Evolutionary conservation across 2,113 vertebrate species (phyloP).

Genomic region (Typhlomys cinereus): DNA sequence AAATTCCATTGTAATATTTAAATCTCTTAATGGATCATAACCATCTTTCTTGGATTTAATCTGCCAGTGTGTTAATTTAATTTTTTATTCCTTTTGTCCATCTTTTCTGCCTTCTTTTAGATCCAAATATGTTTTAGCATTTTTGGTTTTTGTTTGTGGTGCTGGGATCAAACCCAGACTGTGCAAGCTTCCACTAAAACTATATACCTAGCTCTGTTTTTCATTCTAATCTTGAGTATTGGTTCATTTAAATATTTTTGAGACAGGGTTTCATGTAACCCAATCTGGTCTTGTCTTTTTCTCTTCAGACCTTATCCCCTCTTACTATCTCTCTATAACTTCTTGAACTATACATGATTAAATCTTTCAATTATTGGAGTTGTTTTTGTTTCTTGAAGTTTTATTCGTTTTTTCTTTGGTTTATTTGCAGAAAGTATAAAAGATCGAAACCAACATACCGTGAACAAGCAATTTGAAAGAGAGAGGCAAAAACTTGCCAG

Average conservation of each 20-base stretch:
- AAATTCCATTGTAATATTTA: background rate
- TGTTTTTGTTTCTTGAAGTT: constrained; percentile 42
- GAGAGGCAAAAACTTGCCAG: constrained; percentile 86
- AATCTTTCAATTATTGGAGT: constrained; percentile 25
- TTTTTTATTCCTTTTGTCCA: constrained; percentile 8
- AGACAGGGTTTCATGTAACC: background rate
- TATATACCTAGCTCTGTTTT: background rate
- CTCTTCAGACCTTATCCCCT: background rate
- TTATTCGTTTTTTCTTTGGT: constrained; percentile 62
- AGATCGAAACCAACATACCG: constrained; percentile 86
- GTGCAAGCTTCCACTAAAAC: background rate
- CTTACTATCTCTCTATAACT: background rate
- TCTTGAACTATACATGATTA: background rate
- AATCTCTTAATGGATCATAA: background rate
- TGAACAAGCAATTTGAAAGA: constrained; percentile 87
- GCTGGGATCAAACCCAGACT: background rate
- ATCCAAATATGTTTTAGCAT: constrained; percentile 1
- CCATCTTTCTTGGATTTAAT: background rate
- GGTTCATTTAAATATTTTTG: background rate
- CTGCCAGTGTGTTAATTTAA: constrained; percentile 1
- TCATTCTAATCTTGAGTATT: background rate
- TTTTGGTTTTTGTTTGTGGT: background rate
- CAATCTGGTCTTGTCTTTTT: background rate
- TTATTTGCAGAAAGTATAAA: constrained; percentile 83
- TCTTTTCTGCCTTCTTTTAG: constrained; percentile 13